These are phyloP conservation scores for Chironomus striatipennis DNA, from an alignment of 1,140 invertebrate genomes.

Conservation along the genomic window DNA sequence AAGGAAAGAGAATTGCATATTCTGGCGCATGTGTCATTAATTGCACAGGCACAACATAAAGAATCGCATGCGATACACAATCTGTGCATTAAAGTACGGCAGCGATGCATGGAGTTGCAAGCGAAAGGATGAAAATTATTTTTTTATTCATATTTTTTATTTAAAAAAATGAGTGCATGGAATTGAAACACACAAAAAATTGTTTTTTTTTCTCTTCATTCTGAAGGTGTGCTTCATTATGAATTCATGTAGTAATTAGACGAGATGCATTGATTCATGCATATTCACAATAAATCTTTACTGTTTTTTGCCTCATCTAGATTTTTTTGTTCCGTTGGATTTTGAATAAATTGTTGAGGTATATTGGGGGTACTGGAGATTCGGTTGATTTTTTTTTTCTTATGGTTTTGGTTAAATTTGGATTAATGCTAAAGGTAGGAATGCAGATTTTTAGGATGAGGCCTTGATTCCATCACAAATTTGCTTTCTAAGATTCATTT, in stretches of 20 bases:
- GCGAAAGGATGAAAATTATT: not conserved
- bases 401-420: no score
- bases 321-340: no score
- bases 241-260: constrained; percentile 19
- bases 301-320: not conserved
- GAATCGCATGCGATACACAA: constrained; percentile 2
- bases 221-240: constrained; percentile 21
- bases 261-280: constrained; percentile 13
- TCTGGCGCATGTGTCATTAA: constrained; percentile 23
- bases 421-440: no score
- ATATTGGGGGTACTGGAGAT: no score
- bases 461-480: no score
- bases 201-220: no score
- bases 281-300: not conserved
- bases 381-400: no score
- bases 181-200: not conserved
- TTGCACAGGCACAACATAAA: constrained; percentile 21
- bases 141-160: not conserved
- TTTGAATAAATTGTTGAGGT: no score
- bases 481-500: no score
- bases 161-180: not conserved
- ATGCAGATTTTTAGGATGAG: no score
- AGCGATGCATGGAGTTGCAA: not conserved
- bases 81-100: constrained; percentile 3
- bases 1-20: constrained; percentile 14